A percentile compares a stretch with the other conserved stretches of the same genome.
Conservation (phyloP, 2,113 vertebrate genomes). For the Muscicapa adusta region DNA sequence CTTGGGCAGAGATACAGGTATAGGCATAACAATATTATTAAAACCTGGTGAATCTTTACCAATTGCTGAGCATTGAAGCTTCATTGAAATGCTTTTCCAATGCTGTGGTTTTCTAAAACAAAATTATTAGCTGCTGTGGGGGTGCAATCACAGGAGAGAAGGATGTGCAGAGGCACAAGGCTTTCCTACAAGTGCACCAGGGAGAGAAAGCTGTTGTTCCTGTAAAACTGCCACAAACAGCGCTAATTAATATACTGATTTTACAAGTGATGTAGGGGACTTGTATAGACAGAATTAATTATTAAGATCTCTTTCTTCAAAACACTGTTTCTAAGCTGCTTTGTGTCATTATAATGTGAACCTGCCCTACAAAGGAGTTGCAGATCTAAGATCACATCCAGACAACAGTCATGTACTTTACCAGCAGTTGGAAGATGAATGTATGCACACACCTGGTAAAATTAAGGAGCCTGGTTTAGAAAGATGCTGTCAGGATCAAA, state of each 20-base stretch:
- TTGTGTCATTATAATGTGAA: slow-evolving; percentile 1
- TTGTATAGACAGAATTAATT: slow-evolving; percentile 40
- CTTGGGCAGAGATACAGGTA: not conserved
- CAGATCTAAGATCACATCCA: not conserved
- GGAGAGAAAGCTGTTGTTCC: not conserved
- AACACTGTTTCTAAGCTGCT: not conserved
- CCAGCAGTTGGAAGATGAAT: not conserved
- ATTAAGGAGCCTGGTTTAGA: not conserved
- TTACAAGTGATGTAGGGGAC: not conserved
- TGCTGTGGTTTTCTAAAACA: not conserved
- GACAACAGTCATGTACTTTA: not conserved
- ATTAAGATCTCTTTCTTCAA: slow-evolving; percentile 33
- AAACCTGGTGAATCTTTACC: not conserved
- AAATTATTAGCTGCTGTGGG: not conserved
- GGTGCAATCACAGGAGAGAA: not conserved
- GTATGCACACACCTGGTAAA: not conserved
- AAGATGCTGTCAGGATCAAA: slow-evolving; percentile 34
- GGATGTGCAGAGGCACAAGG: not conserved
- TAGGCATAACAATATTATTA: not conserved
- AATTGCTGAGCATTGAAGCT: not conserved
- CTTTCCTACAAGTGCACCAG: not conserved
- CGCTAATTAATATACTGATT: not conserved
- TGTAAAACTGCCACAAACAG: slow-evolving; percentile 24
- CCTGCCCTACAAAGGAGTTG: not conserved
- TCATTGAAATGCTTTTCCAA: not conserved